phyloP scores from a whole-genome alignment of 2,888 invertebrate species.

The Ochropacha duplaris region DNA sequence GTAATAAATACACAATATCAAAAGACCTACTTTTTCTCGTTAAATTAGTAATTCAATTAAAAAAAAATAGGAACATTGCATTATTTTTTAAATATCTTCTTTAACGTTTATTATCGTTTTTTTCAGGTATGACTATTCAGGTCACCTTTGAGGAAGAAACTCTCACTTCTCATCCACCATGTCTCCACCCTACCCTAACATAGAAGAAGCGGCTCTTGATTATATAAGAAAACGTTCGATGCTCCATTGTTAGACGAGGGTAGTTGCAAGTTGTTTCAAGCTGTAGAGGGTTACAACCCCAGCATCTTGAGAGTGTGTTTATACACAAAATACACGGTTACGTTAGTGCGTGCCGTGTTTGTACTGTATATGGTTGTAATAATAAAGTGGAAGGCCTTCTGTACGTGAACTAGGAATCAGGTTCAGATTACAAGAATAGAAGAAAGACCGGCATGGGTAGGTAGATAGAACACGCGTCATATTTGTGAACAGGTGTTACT shows the following conservation, averaged over 20 bases:
- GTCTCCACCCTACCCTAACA: slow-evolving; percentile 30
- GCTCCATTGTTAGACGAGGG: slow-evolving; percentile 54
- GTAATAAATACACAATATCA: too few species aligned
- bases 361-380: background rate
- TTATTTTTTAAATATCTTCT: too few species aligned
- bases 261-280: slow-evolving; percentile 59
- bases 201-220: slow-evolving; percentile 58
- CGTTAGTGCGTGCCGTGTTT: background rate
- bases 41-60: too few species aligned
- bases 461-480: too few species aligned
- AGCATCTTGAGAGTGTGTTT: slow-evolving; percentile 36
- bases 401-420: background rate
- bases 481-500: too few species aligned
- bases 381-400: background rate
- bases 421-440: background rate
- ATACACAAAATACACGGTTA: slow-evolving; percentile 42
- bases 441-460: too few species aligned
- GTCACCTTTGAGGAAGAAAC: background rate
- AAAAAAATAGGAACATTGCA: too few species aligned
- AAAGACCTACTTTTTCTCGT: too few species aligned
- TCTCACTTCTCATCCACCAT: slow-evolving; percentile 18
- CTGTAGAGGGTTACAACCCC: slow-evolving; percentile 23
- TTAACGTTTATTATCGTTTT: too few species aligned
- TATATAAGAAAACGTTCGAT: slow-evolving; percentile 70
- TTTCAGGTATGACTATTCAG: too few species aligned